Evolutionary conservation across 2,113 vertebrate genomes (phyloP).

Genomic region (Climacteris rufus): DNA sequence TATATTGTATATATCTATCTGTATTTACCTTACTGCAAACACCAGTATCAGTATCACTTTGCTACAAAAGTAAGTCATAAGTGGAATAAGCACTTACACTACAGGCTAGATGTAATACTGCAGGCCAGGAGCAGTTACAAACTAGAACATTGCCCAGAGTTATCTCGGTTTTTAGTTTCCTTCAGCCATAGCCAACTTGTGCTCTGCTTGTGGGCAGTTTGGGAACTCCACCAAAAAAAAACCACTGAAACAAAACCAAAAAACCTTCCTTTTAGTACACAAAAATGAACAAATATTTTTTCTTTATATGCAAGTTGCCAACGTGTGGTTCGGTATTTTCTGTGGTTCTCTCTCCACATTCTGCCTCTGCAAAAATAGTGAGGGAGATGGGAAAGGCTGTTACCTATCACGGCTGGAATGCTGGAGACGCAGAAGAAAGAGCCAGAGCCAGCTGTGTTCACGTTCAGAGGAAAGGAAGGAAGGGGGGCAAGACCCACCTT

Average conservation of each 20-base stretch:
- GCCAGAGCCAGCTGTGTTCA: no score
- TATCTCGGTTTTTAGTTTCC: neutral
- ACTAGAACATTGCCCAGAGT: neutral
- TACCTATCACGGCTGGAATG: no score
- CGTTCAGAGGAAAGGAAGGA: no score
- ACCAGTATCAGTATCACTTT: neutral
- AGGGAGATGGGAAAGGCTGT: neutral
- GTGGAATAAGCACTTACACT: neutral
- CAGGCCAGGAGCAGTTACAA: neutral
- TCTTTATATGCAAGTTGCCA: neutral
- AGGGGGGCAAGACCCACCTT: no score
- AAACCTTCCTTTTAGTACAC: fast-evolving
- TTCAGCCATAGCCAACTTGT: neutral
- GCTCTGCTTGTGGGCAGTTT: neutral
- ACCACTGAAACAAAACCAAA: neutral
- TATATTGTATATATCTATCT: neutral
- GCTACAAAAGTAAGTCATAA: neutral
- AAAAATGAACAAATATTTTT: neutral
- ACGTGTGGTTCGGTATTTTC: neutral
- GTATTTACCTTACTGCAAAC: neutral
- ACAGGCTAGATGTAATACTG: neutral
- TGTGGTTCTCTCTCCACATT: neutral
- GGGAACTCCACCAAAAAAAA: neutral
- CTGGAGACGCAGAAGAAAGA: no score
- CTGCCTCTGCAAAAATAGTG: neutral